Base-by-base conservation (phyloP, 2,113 vertebrate genomes). In the Puffinus mauretanicus region DNA sequence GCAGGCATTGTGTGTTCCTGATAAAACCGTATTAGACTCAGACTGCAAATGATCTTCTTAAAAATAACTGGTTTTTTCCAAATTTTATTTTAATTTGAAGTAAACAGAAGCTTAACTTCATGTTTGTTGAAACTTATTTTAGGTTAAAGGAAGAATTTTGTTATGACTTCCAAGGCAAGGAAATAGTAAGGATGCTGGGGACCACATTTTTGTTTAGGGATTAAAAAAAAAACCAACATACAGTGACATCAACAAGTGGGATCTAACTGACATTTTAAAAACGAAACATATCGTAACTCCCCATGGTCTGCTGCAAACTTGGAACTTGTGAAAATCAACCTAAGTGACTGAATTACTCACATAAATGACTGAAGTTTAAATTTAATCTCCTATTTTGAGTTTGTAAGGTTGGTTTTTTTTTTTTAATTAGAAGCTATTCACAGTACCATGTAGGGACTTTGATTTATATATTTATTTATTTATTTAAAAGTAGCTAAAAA, bases 361-460 rank as follows among this genome's bases (percentile, higher is more conserved):
- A 18, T 16, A 22, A 90, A 65, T 12, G 6, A 47, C 22, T 18
- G 5, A 52, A 44, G 8, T n/a, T 75, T 32, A 66, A 44, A 38
- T 38, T 60, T 62, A 9, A 66, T 36, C 16, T 82, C 44, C 32
- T 44, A 13, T 46, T 82, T 52, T 29, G 11, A 77, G 46, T 61
- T 34, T 40, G 34, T 12, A 14, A 85, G 30, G 4, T 42, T 71
- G 20, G 7, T 5, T 1, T 2, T 25, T 12, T 18, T 24, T 32
- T 36, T 81, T 72, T 18, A 27, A 86, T 46, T 49, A 65, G 25
- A 58, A 83, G 6, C 5, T 62, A 40, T 25, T 70, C 38, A 36
- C 14, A 67, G 20, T 8, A n/a, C 32, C 2, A 1, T 2, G 9
- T 3, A 44, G 8, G 16, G 7, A 38, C 32, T 4, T 2, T 10